Percentiles rank a stretch among this genome's conserved stretches.
Conservation (phyloP, 2,113 vertebrate genomes). For the Parus major region DNA sequence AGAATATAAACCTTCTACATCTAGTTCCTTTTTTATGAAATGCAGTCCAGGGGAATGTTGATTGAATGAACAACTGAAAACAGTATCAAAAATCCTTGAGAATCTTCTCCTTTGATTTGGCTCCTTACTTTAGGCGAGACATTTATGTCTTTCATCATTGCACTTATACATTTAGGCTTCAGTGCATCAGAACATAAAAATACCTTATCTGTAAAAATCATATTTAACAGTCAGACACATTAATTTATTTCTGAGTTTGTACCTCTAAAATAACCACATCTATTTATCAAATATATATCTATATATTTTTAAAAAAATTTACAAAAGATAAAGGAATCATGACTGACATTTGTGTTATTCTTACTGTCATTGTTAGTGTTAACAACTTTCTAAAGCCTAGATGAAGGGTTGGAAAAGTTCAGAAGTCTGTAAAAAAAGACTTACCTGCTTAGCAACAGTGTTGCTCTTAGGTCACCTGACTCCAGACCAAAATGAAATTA, state of each 20-base stretch:
- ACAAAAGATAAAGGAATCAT: rapidly evolving
- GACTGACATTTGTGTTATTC: neutral
- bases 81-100: neutral
- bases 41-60: neutral
- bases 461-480: neutral
- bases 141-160: neutral
- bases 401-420: neutral
- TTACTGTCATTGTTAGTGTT: neutral
- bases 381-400: neutral
- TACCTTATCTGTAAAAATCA: neutral
- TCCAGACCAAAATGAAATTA: neutral
- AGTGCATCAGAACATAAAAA: neutral
- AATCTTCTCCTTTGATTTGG: neutral
- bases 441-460: neutral
- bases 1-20: neutral
- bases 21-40: neutral
- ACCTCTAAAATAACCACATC: rapidly evolving
- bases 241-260: neutral
- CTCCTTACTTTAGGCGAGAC: neutral
- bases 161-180: neutral
- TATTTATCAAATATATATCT: neutral
- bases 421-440: neutral
- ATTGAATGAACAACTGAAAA: neutral
- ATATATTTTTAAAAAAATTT: neutral
- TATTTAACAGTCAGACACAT: neutral